A percentile compares a stretch with the other conserved stretches of the same genome.
Evolutionary conservation across 2,888 invertebrate species (phyloP).

Genomic region (Caenorhabditis imperialis): DNA sequence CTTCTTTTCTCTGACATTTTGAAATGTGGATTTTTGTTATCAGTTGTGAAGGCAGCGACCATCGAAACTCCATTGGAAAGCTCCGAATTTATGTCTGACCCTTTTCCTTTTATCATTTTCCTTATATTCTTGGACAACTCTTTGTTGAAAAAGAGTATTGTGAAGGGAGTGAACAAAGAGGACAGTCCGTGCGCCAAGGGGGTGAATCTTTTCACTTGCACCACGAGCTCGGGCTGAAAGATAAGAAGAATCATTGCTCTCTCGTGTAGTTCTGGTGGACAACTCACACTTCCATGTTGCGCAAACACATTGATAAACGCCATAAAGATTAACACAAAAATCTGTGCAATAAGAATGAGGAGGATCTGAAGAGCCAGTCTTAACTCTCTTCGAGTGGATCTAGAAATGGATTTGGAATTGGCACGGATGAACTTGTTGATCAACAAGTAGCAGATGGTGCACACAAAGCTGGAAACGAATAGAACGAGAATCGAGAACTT

Average conservation of each 20-base stretch:
- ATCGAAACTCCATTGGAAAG: too few species aligned
- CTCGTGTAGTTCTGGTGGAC: too few species aligned
- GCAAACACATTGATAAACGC: slow-evolving; percentile 6
- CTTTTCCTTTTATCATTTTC: too few species aligned
- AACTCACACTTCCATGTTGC: not conserved
- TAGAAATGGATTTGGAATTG: not conserved
- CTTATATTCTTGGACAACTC: not conserved
- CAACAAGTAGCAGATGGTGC: not conserved
- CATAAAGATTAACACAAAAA: slow-evolving; percentile 15
- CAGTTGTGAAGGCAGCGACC: too few species aligned
- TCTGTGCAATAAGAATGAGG: slow-evolving; percentile 2
- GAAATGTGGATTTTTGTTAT: too few species aligned
- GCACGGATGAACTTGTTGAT: not conserved
- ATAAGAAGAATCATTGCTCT: slow-evolving; percentile 6
- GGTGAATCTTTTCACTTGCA: not conserved
- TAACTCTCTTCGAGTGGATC: slow-evolving; percentile 5
- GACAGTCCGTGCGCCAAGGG: slow-evolving; percentile 8
- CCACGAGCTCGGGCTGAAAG: not conserved
- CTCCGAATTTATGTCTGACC: too few species aligned
- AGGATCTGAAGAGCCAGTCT: slow-evolving; percentile 5
- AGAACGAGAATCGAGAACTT: not conserved
- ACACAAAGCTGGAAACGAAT: not conserved
- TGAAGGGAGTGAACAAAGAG: slow-evolving; percentile 16
- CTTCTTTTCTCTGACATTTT: too few species aligned
- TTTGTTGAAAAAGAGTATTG: slow-evolving; percentile 11